Conservation (phyloP, 1,140 invertebrate genomes). For the Myzus persicae region DNA sequence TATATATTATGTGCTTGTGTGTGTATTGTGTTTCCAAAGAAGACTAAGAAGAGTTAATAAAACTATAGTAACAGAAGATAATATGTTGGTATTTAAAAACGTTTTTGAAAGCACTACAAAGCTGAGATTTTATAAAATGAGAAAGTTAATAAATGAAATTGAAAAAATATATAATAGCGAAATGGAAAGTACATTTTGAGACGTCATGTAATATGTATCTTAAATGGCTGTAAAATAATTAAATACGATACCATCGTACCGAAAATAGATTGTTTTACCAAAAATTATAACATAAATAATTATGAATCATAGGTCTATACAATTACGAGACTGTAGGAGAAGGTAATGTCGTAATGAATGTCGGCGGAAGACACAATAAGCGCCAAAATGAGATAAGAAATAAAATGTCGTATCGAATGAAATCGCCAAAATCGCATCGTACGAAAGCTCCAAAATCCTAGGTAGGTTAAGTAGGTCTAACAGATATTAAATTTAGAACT, state of each 20-base stretch:
- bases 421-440: too few species aligned
- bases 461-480: too few species aligned
- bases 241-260: background rate
- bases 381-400: too few species aligned
- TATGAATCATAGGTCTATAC: background rate
- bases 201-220: background rate
- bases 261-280: background rate
- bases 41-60: background rate
- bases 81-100: background rate
- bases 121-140: background rate
- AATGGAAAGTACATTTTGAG: background rate
- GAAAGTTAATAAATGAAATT: background rate
- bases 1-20: background rate
- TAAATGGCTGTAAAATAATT: background rate
- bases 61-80: background rate
- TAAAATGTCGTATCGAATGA: too few species aligned
- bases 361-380: too few species aligned
- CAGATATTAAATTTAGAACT: too few species aligned
- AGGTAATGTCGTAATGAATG: too few species aligned
- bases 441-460: too few species aligned
- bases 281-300: background rate
- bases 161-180: too few species aligned
- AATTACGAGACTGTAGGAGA: background rate
- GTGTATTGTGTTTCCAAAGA: background rate
- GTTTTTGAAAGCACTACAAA: background rate